A percentile compares a stretch with the other conserved stretches of the same genome.
Conservation (phyloP, 2,888 invertebrate genomes). For the Dolichopus griseipennis region DNA sequence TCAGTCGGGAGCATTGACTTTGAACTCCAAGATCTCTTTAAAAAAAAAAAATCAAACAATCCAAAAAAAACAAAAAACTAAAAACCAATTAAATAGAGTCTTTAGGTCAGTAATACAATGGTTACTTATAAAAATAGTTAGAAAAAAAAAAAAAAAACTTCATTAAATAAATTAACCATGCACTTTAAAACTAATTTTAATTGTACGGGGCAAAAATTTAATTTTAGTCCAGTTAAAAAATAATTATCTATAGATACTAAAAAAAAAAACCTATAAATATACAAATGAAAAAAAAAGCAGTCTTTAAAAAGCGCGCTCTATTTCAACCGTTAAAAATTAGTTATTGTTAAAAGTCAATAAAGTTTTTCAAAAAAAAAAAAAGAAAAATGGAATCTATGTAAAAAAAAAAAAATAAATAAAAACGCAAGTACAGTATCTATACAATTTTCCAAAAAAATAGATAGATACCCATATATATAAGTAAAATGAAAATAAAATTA, state of each 20-base stretch:
- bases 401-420: no score
- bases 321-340: not conserved
- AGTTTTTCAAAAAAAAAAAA: not conserved
- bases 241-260: not conserved
- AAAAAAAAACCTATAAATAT: not conserved
- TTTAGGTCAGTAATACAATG: constrained; percentile 1
- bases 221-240: not conserved
- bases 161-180: not conserved
- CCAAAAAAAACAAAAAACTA: no score
- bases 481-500: no score
- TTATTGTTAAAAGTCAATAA: constrained; percentile 6
- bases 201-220: not conserved
- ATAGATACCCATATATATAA: no score
- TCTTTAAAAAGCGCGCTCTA: not conserved
- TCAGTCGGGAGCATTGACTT: no score
- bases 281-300: not conserved
- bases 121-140: no score
- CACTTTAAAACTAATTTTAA: not conserved
- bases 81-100: not conserved
- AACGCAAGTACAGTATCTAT: no score
- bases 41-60: no score
- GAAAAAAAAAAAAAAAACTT: not conserved
- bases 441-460: not conserved
- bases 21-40: no score
- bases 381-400: not conserved